A percentile compares a stretch with the other conserved stretches of the same genome.
Conservation (phyloP, 1,140 invertebrate genomes). For the Ruditapes philippinarum region DNA sequence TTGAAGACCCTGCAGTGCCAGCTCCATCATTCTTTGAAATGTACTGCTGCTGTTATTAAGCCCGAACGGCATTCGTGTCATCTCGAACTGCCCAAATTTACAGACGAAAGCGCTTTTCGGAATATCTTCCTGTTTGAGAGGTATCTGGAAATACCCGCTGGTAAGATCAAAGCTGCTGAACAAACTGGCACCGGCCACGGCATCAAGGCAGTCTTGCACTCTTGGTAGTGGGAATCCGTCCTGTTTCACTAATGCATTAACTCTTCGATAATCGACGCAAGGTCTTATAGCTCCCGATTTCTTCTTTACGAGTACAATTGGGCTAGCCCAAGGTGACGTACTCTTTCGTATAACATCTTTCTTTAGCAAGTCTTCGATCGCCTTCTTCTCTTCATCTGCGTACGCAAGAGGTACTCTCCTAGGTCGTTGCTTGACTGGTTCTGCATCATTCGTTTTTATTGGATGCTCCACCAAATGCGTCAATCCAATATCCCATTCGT, state of each 20-base stretch:
- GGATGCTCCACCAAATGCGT: neutral
- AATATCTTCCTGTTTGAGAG: slow-evolving; percentile 6
- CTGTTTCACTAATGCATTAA: neutral
- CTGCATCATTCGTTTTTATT: neutral
- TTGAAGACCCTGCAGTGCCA: neutral
- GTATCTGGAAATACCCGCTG: neutral
- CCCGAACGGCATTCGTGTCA: neutral
- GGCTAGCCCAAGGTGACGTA: neutral
- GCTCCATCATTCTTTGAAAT: slow-evolving; percentile 7
- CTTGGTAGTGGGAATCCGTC: neutral
- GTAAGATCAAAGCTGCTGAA: slow-evolving; percentile 21
- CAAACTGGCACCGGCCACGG: neutral
- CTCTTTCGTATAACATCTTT: neutral
- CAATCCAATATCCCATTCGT: neutral
- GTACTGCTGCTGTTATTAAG: neutral
- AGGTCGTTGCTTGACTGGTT: neutral
- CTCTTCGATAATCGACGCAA: slow-evolving; percentile 7
- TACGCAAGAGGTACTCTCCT: neutral
- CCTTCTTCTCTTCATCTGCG: neutral
- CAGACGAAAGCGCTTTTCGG: neutral
- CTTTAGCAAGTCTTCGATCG: neutral
- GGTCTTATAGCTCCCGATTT: neutral
- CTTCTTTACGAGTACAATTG: neutral
- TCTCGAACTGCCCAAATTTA: slow-evolving; percentile 16
- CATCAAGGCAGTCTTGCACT: slow-evolving; percentile 7